Base-by-base conservation (phyloP, 2,113 vertebrate species). In the Glaucidium brasilianum region DNA sequence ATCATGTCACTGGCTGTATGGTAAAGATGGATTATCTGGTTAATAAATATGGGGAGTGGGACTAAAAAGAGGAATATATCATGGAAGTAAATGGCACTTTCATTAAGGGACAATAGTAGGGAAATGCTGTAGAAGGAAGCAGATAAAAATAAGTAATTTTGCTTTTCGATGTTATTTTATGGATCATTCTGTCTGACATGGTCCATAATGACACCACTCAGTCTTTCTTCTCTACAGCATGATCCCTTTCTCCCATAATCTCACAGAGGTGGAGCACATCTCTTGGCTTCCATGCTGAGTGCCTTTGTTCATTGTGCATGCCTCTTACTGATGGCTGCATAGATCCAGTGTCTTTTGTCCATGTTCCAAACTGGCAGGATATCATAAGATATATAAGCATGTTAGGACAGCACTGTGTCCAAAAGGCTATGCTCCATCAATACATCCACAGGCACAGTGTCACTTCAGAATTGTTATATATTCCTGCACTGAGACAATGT, bases 21-120 rank as follows among this genome's bases (percentile, higher is more conserved):
- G 94, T 84, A 92, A 96, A 97, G 96, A 98, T 88, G 66, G 85
- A 98, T 97, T 88, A 94, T 73, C 69, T 73, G 49, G 88, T 95
- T 96, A 97, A 98, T 98, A 98, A 97, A 98, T 96, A 95, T 63
- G 43, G 17, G 37, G 72, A 95, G 73, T 73, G 59, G 82, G 69
- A 97, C 56, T 91, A 82, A 86, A 94, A 95, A 69, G 88, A 90
- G 30, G 63, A 96, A 91, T 91, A 71, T 87, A 94, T 92, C 92
- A 82, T 47, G 83, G 62, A 97, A 97, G 89, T 39, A 96, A 97
- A 95, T 58, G 11, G 49, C 73, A 88, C 64, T 93, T 96, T 79
- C 8, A 80, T 95, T 90, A 53, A 80, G 75, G 26, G 41, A 92
- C 92, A 96, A 92, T 29, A 90, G 37, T 69, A 60, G 39, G 63